Percentiles rank a stretch among this genome's conserved stretches.
Evolutionary conservation across 2,113 vertebrate genomes (phyloP).

Genomic region (Oryzias woworae): DNA sequence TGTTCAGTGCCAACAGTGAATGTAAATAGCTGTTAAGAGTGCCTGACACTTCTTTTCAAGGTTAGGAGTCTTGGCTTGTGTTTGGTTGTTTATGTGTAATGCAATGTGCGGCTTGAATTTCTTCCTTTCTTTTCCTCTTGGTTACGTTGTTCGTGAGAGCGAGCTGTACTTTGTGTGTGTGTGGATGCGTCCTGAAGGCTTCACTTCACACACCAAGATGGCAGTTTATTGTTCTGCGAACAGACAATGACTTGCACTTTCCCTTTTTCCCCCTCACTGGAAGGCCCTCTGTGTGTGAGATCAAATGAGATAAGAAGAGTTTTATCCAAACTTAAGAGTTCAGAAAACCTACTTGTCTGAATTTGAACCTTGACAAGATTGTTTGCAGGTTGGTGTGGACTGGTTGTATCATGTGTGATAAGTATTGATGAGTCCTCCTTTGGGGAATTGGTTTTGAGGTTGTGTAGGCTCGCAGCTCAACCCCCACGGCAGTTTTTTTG

Average conservation of each 20-base stretch:
- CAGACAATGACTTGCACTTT: slow-evolving; percentile 77
- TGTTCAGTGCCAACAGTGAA: slow-evolving; percentile 41
- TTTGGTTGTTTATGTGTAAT: slow-evolving; percentile 41
- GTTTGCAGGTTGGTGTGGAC: slow-evolving; percentile 30
- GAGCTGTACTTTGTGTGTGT: slow-evolving; percentile 52
- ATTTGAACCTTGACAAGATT: slow-evolving; percentile 38
- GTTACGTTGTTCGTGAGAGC: slow-evolving; percentile 42
- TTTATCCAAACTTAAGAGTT: slow-evolving; percentile 37
- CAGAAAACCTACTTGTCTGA: slow-evolving; percentile 39
- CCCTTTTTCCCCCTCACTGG: slow-evolving; percentile 41
- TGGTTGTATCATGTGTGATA: slow-evolving; percentile 64
- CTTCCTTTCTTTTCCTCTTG: slow-evolving; percentile 28
- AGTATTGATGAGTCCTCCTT: slow-evolving; percentile 66
- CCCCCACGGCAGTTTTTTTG: slow-evolving; percentile 50
- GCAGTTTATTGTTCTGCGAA: slow-evolving; percentile 64
- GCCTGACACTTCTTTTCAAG: slow-evolving; percentile 37
- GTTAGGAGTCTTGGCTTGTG: slow-evolving; percentile 32
- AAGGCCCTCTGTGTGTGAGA: slow-evolving; percentile 60
- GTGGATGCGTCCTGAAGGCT: slow-evolving; percentile 68
- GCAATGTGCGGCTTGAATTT: slow-evolving; percentile 40
- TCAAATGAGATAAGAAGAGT: slow-evolving; percentile 55
- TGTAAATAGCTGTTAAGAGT: slow-evolving; percentile 65
- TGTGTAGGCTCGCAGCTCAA: slow-evolving; percentile 37
- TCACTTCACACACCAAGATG: slow-evolving; percentile 67
- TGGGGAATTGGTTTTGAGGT: slow-evolving; percentile 61